A percentile compares a stretch with the other conserved stretches of the same genome.
phyloP scores from a whole-genome alignment of 2,113 vertebrate genomes.

The Elachura formosa region DNA sequence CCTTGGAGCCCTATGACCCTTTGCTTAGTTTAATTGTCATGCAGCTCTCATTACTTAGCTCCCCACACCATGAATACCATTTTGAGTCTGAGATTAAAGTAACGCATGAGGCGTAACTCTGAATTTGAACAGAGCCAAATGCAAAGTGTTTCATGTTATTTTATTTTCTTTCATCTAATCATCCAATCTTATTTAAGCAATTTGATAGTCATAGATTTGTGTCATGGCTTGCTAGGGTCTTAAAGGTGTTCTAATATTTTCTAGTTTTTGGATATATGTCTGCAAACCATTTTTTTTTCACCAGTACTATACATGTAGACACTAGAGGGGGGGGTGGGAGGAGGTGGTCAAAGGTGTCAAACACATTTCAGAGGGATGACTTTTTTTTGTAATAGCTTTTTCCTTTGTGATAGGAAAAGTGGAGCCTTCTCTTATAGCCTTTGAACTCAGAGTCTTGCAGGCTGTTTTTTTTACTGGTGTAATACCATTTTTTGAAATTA shows the following conservation, averaged over 20 bases:
- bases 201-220: not conserved
- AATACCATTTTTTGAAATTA: not conserved
- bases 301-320: not conserved
- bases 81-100: not conserved
- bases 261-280: not conserved
- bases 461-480: not conserved
- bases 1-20: not conserved
- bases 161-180: not conserved
- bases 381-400: not conserved
- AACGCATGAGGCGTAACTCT: not conserved
- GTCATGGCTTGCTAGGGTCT: not conserved
- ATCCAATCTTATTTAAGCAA: not conserved
- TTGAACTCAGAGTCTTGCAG: not conserved
- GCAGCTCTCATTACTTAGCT: not conserved
- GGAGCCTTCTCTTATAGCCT: not conserved
- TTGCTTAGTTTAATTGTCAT: not conserved
- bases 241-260: not conserved
- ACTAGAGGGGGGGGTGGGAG: fast-evolving
- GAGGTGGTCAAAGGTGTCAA: not conserved
- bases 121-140: not conserved
- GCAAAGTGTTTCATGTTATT: not conserved
- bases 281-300: not conserved
- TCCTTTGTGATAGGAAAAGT: not conserved
- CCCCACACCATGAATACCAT: not conserved
- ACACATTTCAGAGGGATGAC: not conserved